Percentiles rank a stretch among this genome's conserved stretches.
Conservation (phyloP, 2,797 vertebrate genomes). For the Philypnodon macrostomus region DNA sequence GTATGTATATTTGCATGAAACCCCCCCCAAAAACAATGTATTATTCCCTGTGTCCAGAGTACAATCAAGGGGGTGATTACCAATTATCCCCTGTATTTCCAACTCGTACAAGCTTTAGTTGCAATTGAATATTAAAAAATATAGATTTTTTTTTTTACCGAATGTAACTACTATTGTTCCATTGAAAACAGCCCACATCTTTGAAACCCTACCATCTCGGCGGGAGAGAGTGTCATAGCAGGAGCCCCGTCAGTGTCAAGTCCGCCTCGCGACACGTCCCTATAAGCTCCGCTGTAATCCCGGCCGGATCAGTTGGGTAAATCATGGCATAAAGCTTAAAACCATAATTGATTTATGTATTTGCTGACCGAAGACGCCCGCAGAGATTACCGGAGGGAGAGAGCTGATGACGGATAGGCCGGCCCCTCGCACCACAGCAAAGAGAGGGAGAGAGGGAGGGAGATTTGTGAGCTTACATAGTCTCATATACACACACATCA, state of each 20-base stretch:
- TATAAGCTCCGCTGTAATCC: conserved; percentile 78
- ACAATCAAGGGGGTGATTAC: too few species aligned
- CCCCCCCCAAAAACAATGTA: too few species aligned
- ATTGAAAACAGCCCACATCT: too few species aligned
- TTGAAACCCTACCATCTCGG: conserved; percentile 17
- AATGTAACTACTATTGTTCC: too few species aligned
- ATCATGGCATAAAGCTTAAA: conserved; percentile 81
- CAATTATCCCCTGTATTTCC: too few species aligned
- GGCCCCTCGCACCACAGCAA: conserved; percentile 1
- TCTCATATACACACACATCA: conserved; percentile 31
- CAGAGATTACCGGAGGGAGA: conserved; percentile 71
- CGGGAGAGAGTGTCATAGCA: conserved; percentile 36
- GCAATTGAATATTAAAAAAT: too few species aligned
- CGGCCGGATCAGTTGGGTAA: conserved; percentile 79
- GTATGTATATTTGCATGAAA: too few species aligned
- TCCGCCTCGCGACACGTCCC: conserved; percentile 62
- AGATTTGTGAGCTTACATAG: conserved; percentile 61
- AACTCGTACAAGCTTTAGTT: too few species aligned
- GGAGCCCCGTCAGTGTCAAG: conserved; percentile 58
- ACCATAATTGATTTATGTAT: conserved; percentile 86
- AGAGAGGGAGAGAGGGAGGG: conserved; percentile 50
- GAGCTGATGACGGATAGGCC: conserved; percentile 75
- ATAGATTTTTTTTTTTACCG: too few species aligned
- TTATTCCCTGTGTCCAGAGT: too few species aligned
- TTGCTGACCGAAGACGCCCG: conserved; percentile 78